These are phyloP conservation scores for Ceratothoa steindachneri DNA, from an alignment of 2,888 invertebrate genomes.

Conservation along the genomic window DNA sequence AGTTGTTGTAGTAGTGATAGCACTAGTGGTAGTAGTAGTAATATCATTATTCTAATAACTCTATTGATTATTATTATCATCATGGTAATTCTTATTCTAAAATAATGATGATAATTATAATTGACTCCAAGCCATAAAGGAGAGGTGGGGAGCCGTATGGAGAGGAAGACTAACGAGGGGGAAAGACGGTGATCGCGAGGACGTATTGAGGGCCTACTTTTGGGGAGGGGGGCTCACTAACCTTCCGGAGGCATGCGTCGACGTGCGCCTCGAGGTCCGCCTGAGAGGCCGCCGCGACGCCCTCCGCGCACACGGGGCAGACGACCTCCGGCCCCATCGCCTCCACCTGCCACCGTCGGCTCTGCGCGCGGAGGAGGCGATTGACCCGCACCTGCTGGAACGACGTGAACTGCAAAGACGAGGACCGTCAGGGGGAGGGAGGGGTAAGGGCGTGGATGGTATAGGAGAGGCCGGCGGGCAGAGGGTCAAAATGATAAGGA, in stretches of 20 bases:
- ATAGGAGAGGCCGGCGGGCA: neutral
- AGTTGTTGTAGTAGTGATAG: too few relatives aligned
- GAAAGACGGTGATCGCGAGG: too few relatives aligned
- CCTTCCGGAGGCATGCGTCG: neutral
- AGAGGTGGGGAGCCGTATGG: too few relatives aligned
- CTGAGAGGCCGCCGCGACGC: neutral
- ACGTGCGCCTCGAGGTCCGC: neutral
- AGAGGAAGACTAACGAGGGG: too few relatives aligned
- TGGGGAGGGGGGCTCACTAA: too few relatives aligned
- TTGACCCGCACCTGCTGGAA: neutral
- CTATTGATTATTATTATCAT: neutral
- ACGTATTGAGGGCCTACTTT: too few relatives aligned
- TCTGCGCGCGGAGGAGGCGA: neutral
- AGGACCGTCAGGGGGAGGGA: too few relatives aligned
- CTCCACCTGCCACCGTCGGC: neutral
- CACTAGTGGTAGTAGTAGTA: neutral
- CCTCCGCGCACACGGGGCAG: neutral
- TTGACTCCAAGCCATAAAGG: too few relatives aligned
- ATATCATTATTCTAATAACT: neutral
- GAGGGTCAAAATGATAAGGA: neutral
- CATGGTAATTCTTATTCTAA: neutral
- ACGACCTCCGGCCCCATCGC: neutral
- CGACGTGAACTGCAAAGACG: too few relatives aligned
- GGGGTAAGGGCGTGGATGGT: neutral
- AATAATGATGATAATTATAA: neutral